Evolutionary conservation across 2,113 vertebrate species (phyloP).

Genomic region (Menidia beryllina): DNA sequence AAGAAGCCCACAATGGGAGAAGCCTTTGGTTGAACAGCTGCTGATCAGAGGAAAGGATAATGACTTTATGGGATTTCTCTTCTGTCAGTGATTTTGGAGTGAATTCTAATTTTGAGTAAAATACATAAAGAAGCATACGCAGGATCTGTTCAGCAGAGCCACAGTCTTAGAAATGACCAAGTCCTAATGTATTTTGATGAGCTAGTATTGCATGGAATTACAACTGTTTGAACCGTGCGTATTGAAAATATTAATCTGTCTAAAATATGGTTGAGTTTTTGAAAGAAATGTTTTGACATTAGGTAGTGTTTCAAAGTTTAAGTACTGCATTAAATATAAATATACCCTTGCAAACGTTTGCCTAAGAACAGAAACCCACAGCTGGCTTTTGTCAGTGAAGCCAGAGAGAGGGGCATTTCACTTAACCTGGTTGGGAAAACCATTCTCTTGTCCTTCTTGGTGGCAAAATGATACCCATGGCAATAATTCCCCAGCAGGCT

Average conservation of each 20-base stretch:
- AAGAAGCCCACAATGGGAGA: slow-evolving; percentile 34
- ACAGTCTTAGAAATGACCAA: not conserved
- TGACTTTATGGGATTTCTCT: slow-evolving; percentile 30
- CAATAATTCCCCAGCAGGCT: slow-evolving; percentile 29
- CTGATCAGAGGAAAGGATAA: slow-evolving; percentile 40
- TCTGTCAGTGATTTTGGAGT: slow-evolving; percentile 17
- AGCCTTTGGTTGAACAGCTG: slow-evolving; percentile 35
- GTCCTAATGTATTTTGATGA: not conserved
- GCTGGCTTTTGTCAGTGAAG: slow-evolving; percentile 1
- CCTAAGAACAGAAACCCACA: not conserved
- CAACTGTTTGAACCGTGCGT: not conserved
- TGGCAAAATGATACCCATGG: slow-evolving; percentile 34
- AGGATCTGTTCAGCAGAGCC: not conserved
- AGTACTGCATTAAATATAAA: not conserved
- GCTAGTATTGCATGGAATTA: not conserved
- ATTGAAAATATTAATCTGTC: no score
- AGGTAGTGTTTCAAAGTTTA: not conserved
- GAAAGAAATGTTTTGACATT: not conserved
- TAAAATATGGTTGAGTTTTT: not conserved
- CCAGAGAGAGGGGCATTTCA: slow-evolving; percentile 21
- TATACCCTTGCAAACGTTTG: not conserved
- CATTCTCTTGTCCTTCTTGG: slow-evolving; percentile 34
- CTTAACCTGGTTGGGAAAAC: not conserved
- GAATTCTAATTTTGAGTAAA: not conserved
- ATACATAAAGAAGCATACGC: no score